Base-by-base conservation (phyloP, 1,140 invertebrate species). In the Bombyx mandarina region DNA sequence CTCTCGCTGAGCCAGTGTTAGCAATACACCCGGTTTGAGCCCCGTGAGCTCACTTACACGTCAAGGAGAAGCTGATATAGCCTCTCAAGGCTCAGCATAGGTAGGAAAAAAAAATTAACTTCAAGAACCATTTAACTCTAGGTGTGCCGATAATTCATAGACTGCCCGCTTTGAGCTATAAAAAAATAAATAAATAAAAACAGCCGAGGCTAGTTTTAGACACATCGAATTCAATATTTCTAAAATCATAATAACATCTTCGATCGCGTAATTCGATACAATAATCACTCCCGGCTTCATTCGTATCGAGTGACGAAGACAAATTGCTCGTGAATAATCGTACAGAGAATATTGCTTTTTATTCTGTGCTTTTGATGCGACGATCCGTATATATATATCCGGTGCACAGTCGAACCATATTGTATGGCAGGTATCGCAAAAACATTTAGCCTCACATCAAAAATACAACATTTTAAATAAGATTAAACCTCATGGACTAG, bases 261-360 rank as follows among this genome's bases (percentile, higher is more conserved):
- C 64, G 64, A 67, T 63, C 65, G 55, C 54, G 79, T 77, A 84
- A 86, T 63, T 44, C 60, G 76, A 83, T 82, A 82, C 69, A 77
- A 77, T 82, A 82, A 83, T 82, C 72, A 67, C 64, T 56, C 62
- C 59, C 60, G 73, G 68, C 66, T 73, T 69, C 64, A 53, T 61
- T 68, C 63, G 63, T 56, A 64, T 66, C 69, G 73, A 82, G 83
- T 86, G 81, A 79, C 83, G 65, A 62, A 63, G 79, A 81, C 80
- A 86, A 85, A 83, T 85, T 77, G 77, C 73, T 84, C 76, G 80
- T 83, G 77, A 71, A 86, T 83, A 82, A 82, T 86, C 77, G 77
- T 77, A 83, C 26, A 35, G 26, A 35, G 26, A 84, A 84, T 84
- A 75, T 63, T 63, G 65, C 82, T 86, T 75, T 84, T 86, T 81